Evolutionary conservation across 2,888 invertebrate genomes (phyloP), one percentile per base, ranked within the genome.

Genomic region (Papilio protenor): DNA sequence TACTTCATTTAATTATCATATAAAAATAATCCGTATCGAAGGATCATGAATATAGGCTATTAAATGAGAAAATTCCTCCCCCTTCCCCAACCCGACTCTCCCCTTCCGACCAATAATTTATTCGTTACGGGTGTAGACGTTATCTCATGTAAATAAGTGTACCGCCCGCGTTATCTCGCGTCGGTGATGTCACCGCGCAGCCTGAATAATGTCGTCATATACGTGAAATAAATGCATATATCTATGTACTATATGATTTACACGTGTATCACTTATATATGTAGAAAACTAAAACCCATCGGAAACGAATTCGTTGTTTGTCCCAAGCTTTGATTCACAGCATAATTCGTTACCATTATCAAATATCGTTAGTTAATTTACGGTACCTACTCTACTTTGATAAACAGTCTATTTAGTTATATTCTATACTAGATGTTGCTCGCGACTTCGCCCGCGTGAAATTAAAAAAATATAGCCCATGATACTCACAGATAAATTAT

Each of bases 131-230:
- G 79, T 73, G 76, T 73, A 74, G 78, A 75, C 79, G 83, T 82
- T 83, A 85, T 88, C 84, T 85, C 85, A 86, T 86, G 86, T 85
- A 85, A 86, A 87, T 87, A 84, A 82, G 81, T 77, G 76, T 79
- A 81, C 83, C 81, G 81, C 83, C 83, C 84, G 85, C 82, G 79
- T 85, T 86, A 85, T 87, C 87, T 86, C 85, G 82, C 85, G 81
- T 82, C 79, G 82, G 84, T 88, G 88, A 89, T 87, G 88, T 88
- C 87, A 88, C 81, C 75, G 80, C 81, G 81, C 79, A 80, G 70
- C 81, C 85, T 88, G 88, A 89, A 89, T 88, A 86, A 90, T 88
- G 88, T 86, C 85, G 85, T 85, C 86, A 88, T 49, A 21, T 40
- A 64, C 16, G 64, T 33, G 27, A 11, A 18, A 27, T 33, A 61